Evolutionary conservation across 2,113 vertebrate genomes (phyloP), one percentile per base, ranked within the genome.

Genomic region (Lamprotornis superbus): DNA sequence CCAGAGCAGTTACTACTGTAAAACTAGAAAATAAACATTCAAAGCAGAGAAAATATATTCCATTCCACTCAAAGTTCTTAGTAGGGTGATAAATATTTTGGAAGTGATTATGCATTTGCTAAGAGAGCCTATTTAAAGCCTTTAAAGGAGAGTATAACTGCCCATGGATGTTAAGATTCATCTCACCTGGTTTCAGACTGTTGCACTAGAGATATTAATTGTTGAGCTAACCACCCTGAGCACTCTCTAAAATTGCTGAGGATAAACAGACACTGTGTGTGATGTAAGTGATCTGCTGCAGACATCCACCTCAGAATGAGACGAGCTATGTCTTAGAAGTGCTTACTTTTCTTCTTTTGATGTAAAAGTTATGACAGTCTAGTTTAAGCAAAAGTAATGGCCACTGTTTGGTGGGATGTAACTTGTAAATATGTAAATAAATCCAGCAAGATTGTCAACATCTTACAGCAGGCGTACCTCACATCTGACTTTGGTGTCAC

Each of bases 41-140:
- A 65, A 80, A 87, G 18, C 12, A 71, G 52, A 88, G 53, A 68
- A 92, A 91, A 85, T 20, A 22, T 19, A 79, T 30, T 70, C 33
- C 30, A 61, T 73, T 65, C 1, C 7, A 80, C 35, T 76, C 30
- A 91, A 74, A 93, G 59, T 74, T 85, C 55, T 90, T 91, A 49
- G 53, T 19, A 63, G 44, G 50, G 67, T 70, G 59, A 91, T 80
- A 91, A 95, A 93, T 77, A 96, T 67, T 90, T 77, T 74, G 59
- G 28, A 88, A 87, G 30, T 37, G 61, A 79, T 93, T 93, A 80
- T 7, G 19, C 55, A 77, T 85, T 90, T 88, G 25, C 55, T 64
- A 47, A 28, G n/a, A 42, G 46, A 77, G n/a, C 46, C 2, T 85
- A 76, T 87, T 94, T 80, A 77, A 86, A 77, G 30, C 30, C 60